Evolutionary conservation across 2,888 invertebrate genomes (phyloP), one percentile per base, ranked within the genome.

Genomic region (Eupelmus urozonus): DNA sequence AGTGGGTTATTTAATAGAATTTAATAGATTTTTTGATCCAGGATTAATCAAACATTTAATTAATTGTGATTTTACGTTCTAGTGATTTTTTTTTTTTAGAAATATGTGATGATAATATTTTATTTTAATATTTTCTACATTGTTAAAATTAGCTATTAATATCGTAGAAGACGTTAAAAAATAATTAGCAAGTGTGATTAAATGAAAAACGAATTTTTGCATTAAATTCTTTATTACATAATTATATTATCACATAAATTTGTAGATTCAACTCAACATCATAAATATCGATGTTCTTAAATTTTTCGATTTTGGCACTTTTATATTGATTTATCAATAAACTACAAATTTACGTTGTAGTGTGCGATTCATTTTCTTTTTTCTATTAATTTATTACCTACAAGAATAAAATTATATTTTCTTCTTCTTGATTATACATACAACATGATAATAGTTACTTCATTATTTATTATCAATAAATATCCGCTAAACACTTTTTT

Each of bases 301-400:
- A 60, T 49, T 77, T 66, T 66, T 11, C 29, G 2, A 40, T 71
- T 76, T 78, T 78, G 77, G 77, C 77, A 78, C 77, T 72, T 78
- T 25, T 65, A 65, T 45, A 53, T 65, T 20, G 4, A n/a, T n/a
- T n/a, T n/a, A n/a, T n/a, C n/a, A 27, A 62, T 67, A 16, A 75
- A 75, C 60, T 53, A 59, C 51, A 62, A 62, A 29, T 53, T 40
- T 60, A 53, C 20, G 25, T 42, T 34, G 49, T 23, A 18, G 16
- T 53, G 20, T 57, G 25, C 51, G n/a, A 45, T 49, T 59, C 16
- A 9, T n/a, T 60, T 63, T 16, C 60, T n/a, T n/a, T n/a, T n/a
- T n/a, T n/a, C n/a, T n/a, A 72, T 49, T 27, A 49, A n/a, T 57
- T n/a, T 29, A 42, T 75, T 75, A 53, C 42, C 3, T 60, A 75